Conservation (phyloP, 2,113 vertebrate genomes). For the Sylvilagus bachmani region DNA sequence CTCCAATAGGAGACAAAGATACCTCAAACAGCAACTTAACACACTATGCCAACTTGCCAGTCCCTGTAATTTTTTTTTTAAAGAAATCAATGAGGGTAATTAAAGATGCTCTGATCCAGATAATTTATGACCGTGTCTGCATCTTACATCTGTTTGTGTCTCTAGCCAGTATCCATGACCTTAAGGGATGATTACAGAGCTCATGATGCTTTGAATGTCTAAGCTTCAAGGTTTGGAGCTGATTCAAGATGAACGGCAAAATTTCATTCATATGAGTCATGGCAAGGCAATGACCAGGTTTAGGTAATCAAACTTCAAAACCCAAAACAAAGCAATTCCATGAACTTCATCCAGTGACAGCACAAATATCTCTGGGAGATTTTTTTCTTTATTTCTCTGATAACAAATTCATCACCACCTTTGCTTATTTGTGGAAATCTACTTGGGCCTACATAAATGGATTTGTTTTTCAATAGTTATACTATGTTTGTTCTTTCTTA, state of each 20-base stretch:
- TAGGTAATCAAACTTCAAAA: background rate
- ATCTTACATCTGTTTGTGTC: background rate
- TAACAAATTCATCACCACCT: background rate
- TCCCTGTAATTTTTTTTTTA: background rate
- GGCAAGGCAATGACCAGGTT: background rate
- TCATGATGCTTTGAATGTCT: background rate
- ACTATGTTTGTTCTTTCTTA: background rate
- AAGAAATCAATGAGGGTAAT: background rate
- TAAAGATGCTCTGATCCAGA: background rate
- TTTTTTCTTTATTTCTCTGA: background rate
- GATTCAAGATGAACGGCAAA: background rate
- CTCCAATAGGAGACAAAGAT: too few species aligned
- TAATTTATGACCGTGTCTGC: background rate
- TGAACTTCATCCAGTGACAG: background rate
- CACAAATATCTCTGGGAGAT: background rate
- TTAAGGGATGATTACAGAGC: conserved; percentile 17
- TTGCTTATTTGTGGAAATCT: background rate
- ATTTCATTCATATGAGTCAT: conserved; percentile 15
- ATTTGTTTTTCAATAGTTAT: background rate
- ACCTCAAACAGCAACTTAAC: too few species aligned
- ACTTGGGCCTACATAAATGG: background rate
- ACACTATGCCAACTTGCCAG: too few species aligned
- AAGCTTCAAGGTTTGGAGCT: conserved; percentile 9
- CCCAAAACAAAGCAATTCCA: background rate
- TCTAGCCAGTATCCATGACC: background rate